Base-by-base conservation (phyloP, 2,888 invertebrate species). In the Rhyacophila evoluta region DNA sequence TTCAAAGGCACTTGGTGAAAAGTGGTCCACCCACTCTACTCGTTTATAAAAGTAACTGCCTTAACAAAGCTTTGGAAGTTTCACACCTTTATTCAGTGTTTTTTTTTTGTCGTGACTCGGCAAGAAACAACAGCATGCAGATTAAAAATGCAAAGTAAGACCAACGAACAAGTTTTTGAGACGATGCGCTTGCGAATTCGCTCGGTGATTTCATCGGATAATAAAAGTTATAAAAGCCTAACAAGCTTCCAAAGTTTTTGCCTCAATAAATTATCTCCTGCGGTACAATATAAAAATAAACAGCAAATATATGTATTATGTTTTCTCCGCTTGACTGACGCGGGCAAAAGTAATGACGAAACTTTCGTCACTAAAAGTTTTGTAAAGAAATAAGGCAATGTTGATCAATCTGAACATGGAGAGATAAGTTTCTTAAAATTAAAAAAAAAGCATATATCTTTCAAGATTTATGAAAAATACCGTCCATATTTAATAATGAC, bases 121-220 rank as follows among this genome's bases (percentile, higher is more conserved):
- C 55, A 29, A 67, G 36, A 29, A 41, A 29, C 67, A 74, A 67
- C 74, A 74, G 74, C 15, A 67, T 55, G 74, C 55, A 67, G 74
- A 74, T 74, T 74, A 74, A 74, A 74, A 74, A 74, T 74, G 74
- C 74, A 55, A 74, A 67, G 11, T 74, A 37, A 72, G 72, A 36
- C 72, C 10, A 12, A 10, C 33, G 19, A 36, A 37, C 37, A 72
- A 72, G 72, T 72, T 72, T 37, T 15, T 36, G 36, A 33, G 36
- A 37, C 33, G 72, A 72, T 72, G 72, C 72, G 72, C 72, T 25
- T 25, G 72, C 37, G 25, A 72, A 25, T 10, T 36, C 72, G 72
- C 33, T 33, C 8, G 72, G 72, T 72, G 72, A 72, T 72, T 37
- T 29, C 37, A 15, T 37, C 15, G 36, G 37, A 72, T 36, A 72